phyloP scores from a whole-genome alignment of 1,140 invertebrate genomes.

The Condylostylus longicornis region DNA sequence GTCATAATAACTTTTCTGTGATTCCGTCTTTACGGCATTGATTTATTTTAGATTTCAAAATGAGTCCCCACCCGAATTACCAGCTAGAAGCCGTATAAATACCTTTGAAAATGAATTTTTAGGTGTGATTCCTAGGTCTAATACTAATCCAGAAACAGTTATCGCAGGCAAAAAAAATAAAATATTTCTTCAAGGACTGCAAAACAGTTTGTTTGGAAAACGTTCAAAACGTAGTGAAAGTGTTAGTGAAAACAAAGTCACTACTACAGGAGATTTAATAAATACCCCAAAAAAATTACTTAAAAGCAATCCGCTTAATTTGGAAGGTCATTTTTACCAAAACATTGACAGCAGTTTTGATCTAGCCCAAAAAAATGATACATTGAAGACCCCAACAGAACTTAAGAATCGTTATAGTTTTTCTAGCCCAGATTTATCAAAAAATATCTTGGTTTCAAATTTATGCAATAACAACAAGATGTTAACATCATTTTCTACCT shows the following conservation, averaged over 20 bases:
- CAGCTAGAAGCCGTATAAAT: conserved; percentile 22
- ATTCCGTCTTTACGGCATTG: too few relatives aligned
- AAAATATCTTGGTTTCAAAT: conserved; percentile 25
- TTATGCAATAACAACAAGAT: too few relatives aligned
- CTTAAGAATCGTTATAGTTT: conserved; percentile 23
- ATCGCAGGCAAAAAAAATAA: conserved; percentile 28
- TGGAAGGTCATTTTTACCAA: too few relatives aligned
- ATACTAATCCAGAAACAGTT: conserved; percentile 28
- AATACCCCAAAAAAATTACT: too few relatives aligned
- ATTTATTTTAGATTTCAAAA: too few relatives aligned
- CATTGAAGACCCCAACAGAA: not conserved
- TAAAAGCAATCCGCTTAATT: too few relatives aligned
- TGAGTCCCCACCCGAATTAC: conserved; percentile 23
- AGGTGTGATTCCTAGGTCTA: conserved; percentile 20
- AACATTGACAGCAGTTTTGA: conserved; percentile 3
- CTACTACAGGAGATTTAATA: conserved; percentile 9
- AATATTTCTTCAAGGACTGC: conserved; percentile 16
- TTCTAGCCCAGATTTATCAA: conserved; percentile 27
- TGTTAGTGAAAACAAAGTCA: conserved; percentile 13
- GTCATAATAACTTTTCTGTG: too few relatives aligned
- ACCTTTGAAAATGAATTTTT: conserved; percentile 16
- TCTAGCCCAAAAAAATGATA: not conserved
- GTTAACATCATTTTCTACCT: too few relatives aligned
- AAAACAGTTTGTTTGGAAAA: too few relatives aligned
- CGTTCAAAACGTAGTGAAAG: conserved; percentile 22